Evolutionary conservation across 2,113 vertebrate genomes (phyloP).

Genomic region (Lagopus leucura): DNA sequence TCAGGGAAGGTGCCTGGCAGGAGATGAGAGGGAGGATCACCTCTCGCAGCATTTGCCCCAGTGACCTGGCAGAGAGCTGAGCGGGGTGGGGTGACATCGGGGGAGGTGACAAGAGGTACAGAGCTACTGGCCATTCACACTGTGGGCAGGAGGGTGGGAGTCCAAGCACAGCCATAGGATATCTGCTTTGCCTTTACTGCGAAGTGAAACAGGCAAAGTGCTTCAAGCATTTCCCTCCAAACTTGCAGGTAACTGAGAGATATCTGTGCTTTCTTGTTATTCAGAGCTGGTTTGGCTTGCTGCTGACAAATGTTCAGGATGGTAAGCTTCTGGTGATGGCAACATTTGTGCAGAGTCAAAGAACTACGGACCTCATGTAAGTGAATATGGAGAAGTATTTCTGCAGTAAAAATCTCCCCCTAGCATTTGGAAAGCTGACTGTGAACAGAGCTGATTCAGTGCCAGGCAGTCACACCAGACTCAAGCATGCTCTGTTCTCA

Average conservation of each 20-base stretch:
- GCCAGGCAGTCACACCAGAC: neutral
- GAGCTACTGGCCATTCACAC: neutral
- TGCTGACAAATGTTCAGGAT: neutral
- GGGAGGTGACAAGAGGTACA: neutral
- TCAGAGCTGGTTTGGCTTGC: neutral
- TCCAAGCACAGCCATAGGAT: neutral
- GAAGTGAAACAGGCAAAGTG: neutral
- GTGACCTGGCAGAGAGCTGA: slow-evolving; percentile 6
- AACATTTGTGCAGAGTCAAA: neutral
- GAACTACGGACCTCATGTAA: rapidly evolving
- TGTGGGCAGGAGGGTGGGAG: neutral
- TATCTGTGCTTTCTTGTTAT: neutral
- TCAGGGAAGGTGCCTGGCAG: slow-evolving; percentile 2
- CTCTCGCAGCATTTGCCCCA: neutral
- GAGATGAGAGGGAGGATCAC: slow-evolving; percentile 19
- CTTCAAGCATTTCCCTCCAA: neutral
- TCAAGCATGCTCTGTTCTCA: neutral
- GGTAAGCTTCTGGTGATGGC: neutral
- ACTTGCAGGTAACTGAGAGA: neutral
- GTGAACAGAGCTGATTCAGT: neutral
- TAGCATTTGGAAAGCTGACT: neutral
- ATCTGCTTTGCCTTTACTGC: neutral
- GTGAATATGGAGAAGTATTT: neutral
- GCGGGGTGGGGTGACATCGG: neutral
- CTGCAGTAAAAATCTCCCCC: neutral